These are phyloP conservation scores for Gopherus flavomarginatus DNA, from an alignment of 2,113 vertebrate genomes.

Conservation along the genomic window DNA sequence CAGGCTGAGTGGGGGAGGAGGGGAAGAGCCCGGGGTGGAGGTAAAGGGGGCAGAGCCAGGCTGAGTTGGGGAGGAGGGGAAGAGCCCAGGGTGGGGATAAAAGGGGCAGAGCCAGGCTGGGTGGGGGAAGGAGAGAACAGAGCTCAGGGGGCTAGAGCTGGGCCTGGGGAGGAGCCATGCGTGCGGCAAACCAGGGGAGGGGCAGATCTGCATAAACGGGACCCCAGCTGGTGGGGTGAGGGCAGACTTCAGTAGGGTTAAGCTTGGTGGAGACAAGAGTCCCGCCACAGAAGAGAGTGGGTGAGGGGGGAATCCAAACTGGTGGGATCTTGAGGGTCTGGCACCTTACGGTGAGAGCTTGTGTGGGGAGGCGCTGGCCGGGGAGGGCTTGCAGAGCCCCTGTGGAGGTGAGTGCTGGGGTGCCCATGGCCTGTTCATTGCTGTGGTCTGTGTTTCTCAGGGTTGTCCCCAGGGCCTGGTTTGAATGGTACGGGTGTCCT, in stretches of 20 bases:
- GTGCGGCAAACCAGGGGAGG: too few relatives aligned
- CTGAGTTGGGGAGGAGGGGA: background rate
- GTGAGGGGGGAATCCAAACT: background rate
- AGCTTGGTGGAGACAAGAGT: background rate
- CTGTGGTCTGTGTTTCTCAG: background rate
- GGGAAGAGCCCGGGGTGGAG: too few relatives aligned
- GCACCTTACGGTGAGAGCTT: background rate
- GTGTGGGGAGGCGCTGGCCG: too few relatives aligned
- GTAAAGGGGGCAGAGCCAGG: background rate
- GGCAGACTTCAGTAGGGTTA: too few relatives aligned
- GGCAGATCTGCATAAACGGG: background rate
- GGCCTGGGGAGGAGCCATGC: too few relatives aligned
- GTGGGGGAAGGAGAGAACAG: background rate
- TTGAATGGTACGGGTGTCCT: background rate
- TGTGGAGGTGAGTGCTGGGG: background rate
- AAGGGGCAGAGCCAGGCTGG: background rate
- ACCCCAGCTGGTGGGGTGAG: too few relatives aligned
- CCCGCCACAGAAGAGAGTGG: background rate
- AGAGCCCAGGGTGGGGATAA: background rate
- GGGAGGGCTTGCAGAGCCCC: background rate
- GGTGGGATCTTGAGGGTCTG: background rate
- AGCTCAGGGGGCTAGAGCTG: too few relatives aligned
- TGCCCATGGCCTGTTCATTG: background rate
- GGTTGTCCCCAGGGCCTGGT: background rate
- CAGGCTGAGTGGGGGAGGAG: background rate